Evolutionary conservation across 2,888 invertebrate genomes (phyloP).

Genomic region (Acrobasis consociella): DNA sequence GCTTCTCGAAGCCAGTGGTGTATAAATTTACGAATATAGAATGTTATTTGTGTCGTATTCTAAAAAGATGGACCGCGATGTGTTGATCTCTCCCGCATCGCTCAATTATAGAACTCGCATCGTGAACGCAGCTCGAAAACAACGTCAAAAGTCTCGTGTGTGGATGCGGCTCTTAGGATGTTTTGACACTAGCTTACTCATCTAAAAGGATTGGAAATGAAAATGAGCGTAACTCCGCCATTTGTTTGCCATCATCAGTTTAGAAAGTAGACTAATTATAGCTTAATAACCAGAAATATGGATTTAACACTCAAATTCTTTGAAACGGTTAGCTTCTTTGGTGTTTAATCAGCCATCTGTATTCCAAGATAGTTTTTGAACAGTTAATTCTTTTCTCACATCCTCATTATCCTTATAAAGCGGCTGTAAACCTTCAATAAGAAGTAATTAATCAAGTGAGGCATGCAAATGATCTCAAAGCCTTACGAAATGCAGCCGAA

Average conservation of each 20-base stretch:
- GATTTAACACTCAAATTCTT: not conserved
- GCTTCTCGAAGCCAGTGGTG: conserved; percentile 68
- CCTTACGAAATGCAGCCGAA: conserved; percentile 52
- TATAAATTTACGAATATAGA: conserved; percentile 81
- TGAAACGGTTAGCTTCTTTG: not conserved
- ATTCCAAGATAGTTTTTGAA: conserved; percentile 4
- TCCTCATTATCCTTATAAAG: conserved; percentile 21
- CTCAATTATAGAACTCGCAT: conserved; percentile 80
- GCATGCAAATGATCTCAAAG: conserved; percentile 51
- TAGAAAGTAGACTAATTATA: not conserved
- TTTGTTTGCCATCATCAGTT: conserved; percentile 52
- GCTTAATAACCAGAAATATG: not conserved
- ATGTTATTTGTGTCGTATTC: conserved; percentile 83
- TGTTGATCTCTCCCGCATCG: conserved; percentile 82
- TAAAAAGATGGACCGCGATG: conserved; percentile 82
- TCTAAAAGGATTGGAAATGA: conserved; percentile 51
- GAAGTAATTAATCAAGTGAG: conserved; percentile 34
- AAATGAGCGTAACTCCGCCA: conserved; percentile 56
- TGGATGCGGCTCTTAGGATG: conserved; percentile 51
- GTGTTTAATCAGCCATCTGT: not conserved
- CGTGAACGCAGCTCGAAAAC: conserved; percentile 61
- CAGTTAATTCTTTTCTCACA: conserved; percentile 6
- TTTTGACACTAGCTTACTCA: conserved; percentile 41
- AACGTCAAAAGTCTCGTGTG: conserved; percentile 54
- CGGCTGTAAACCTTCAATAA: conserved; percentile 14